Base-by-base conservation (phyloP, 35 echinoderm and acorn worm genomes). In the Holothuria glaberrima region DNA sequence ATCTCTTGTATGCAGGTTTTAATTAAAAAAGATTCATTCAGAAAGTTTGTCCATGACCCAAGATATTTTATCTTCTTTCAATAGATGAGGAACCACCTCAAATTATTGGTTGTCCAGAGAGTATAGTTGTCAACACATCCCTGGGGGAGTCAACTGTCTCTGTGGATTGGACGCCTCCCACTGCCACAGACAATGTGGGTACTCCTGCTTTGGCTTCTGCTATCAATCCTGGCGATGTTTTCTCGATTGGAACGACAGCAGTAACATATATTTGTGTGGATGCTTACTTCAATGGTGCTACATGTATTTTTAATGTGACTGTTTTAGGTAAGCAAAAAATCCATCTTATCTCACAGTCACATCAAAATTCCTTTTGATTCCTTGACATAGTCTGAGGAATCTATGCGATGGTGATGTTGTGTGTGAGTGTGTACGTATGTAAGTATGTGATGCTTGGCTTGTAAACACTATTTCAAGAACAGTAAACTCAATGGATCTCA, bases 191-290 rank as follows among this genome's bases (percentile, higher is more conserved):
- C 59, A 86, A 86, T 21, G 20, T 30, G 30, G 61, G 57, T 62
- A 67, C 25, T 13, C 28, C 31, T 22, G 31, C 30, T 4, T 35
- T 86, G 28, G 63, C 31, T 34, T 65, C 83, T 0, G 36, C 36
- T 6, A 26, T 35, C 29, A 31, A 26, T 7, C 68, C 92, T 13
- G 78, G 78, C 25, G 28, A 94, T 19, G 41, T 20, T 41, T 93
- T 93, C 31, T 21, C 73, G n/a, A 93, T 93, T 50, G 86, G 91
- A 17, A 33, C 50, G 18, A 93, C 61, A 26, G 12, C 46, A 17
- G 92, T 94, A 30, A 87, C 59, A 14, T 94, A 90, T 81, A 90
- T 82, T 19, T 79, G 88, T 50, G 70, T 79, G n/a, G 92, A 94
- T 80, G 68, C 32, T 12, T 75, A 17, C 36, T 34, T 27, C 27